A percentile compares a stretch with the other conserved stretches of the same genome.
phyloP scores from a whole-genome alignment of 2,113 vertebrate species.

The Synodontis membranacea region DNA sequence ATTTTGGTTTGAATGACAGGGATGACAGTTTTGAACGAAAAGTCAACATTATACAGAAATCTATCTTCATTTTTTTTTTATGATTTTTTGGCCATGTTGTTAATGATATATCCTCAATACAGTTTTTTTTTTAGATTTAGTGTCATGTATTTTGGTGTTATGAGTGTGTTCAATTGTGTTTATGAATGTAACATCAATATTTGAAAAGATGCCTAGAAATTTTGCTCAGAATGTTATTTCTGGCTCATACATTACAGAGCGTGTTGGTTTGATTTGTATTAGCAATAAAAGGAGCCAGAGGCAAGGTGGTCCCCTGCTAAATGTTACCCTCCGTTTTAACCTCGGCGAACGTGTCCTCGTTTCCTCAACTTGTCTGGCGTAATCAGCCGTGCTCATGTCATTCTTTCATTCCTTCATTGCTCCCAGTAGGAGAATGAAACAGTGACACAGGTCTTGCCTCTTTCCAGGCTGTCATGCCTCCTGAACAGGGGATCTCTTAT shows the following conservation, averaged over 20 bases:
- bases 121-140: not conserved
- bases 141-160: not conserved
- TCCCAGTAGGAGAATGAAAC: conserved; percentile 17
- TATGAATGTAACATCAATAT: not conserved
- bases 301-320: not conserved
- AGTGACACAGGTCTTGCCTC: conserved; percentile 12
- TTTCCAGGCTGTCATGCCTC: conserved; percentile 5
- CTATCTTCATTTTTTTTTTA: not conserved
- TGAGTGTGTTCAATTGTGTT: not conserved
- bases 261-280: conserved; percentile 3
- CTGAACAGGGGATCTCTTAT: conserved; percentile 9
- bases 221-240: not conserved
- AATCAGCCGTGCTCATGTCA: conserved; percentile 29
- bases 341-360: not conserved
- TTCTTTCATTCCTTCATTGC: conserved; percentile 23
- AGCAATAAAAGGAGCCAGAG: not conserved
- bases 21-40: not conserved
- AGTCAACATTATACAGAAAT: not conserved
- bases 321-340: not conserved
- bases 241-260: not conserved
- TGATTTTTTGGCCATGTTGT: not conserved
- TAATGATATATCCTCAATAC: not conserved
- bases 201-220: not conserved
- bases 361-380: not conserved
- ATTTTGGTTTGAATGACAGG: not conserved